phyloP scores from a whole-genome alignment of 1,140 invertebrate species.

The Monochamus saltuarius region DNA sequence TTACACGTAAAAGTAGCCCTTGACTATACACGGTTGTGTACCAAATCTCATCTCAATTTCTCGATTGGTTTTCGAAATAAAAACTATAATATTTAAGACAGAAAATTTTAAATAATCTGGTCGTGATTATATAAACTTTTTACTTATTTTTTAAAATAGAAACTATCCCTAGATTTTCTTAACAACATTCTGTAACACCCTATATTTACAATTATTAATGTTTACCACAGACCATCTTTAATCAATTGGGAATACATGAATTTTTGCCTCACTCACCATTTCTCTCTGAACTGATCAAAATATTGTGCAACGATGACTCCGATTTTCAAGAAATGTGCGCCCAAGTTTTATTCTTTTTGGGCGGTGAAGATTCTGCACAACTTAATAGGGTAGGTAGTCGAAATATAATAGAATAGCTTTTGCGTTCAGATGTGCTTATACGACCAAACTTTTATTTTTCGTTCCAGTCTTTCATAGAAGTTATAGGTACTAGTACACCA shows the following conservation, averaged over 20 bases:
- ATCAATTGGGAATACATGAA: not conserved
- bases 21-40: no score
- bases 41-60: not conserved
- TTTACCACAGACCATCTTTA: not conserved
- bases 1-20: no score
- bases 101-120: not conserved
- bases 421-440: not conserved
- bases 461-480: not conserved
- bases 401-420: not conserved
- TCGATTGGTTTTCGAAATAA: not conserved
- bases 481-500: not conserved
- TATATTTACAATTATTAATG: not conserved
- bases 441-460: not conserved
- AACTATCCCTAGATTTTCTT: no score
- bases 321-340: not conserved
- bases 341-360: not conserved
- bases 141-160: no score
- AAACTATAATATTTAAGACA: not conserved
- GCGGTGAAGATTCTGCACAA: slow-evolving; percentile 6
- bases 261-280: not conserved
- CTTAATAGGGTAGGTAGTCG: slow-evolving; percentile 4
- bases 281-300: not conserved
- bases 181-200: no score
- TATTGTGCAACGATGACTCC: not conserved
- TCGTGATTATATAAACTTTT: not conserved